These are phyloP conservation scores for Morus bassanus DNA, from an alignment of 2,797 vertebrate genomes.

Conservation along the genomic window DNA sequence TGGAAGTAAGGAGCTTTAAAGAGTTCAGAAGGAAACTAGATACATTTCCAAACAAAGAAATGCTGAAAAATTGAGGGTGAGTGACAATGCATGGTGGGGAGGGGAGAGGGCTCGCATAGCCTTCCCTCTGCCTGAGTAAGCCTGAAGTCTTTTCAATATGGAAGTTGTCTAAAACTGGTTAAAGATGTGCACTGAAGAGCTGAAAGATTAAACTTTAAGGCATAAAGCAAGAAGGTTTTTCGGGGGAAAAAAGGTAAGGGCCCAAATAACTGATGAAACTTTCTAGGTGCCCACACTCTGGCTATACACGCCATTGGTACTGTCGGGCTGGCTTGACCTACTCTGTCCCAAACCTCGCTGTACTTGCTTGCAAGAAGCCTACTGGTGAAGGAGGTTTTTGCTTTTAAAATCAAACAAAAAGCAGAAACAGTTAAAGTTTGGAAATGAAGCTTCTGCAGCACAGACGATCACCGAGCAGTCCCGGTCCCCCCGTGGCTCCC, in stretches of 20 bases:
- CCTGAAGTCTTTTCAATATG: neutral
- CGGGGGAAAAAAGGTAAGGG: neutral
- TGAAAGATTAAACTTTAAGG: neutral
- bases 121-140: neutral
- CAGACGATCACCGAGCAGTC: neutral
- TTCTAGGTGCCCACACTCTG: neutral
- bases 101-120: neutral
- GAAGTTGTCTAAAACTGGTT: neutral
- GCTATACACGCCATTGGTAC: neutral
- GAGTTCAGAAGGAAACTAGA: constrained; percentile 36
- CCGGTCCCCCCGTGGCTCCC: accelerated
- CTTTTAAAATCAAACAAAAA: neutral
- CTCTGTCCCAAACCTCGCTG: accelerated
- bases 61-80: neutral
- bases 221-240: neutral
- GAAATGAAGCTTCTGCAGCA: neutral
- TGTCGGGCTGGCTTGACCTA: accelerated
- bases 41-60: constrained; percentile 19
- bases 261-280: neutral
- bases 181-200: neutral
- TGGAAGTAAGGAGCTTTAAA: neutral
- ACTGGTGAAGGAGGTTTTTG: neutral
- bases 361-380: neutral
- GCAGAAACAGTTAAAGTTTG: neutral
- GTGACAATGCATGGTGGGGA: neutral